Evolutionary conservation across 1,140 invertebrate species (phyloP).

Genomic region (Zaprionus camerounensis): DNA sequence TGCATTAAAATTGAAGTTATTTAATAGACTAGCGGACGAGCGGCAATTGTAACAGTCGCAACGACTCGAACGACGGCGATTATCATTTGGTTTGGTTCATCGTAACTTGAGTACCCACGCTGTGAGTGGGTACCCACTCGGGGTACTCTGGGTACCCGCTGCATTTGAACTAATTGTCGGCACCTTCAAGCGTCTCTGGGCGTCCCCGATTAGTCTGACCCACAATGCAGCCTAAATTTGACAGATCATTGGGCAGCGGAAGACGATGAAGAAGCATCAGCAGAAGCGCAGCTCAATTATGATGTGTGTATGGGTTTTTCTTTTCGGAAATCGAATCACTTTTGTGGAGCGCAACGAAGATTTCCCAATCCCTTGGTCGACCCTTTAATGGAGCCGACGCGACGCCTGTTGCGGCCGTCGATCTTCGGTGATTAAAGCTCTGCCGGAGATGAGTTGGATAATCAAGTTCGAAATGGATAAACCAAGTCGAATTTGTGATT

Average conservation of each 20-base stretch:
- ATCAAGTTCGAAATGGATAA: conserved; percentile 2
- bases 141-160: not conserved
- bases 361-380: conserved; percentile 24
- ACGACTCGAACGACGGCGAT: not conserved
- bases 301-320: conserved; percentile 12
- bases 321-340: conserved; percentile 8
- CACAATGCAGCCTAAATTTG: conserved; percentile 39
- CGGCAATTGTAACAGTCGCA: conserved; percentile 40
- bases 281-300: conserved; percentile 34
- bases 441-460: conserved; percentile 1
- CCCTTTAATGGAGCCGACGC: conserved; percentile 11
- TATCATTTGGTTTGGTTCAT: conserved; percentile 7
- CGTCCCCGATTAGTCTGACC: conserved; percentile 14
- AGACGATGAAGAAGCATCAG: not conserved
- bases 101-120: not conserved
- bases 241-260: conserved; percentile 30
- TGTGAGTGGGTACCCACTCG: conserved; percentile 1
- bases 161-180: conserved; percentile 24
- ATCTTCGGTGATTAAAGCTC: not conserved
- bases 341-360: conserved; percentile 18
- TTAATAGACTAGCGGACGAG: conserved; percentile 33
- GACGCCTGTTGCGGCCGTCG: not conserved
- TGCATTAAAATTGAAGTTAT: conserved; percentile 48
- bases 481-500: conserved; percentile 3
- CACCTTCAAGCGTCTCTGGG: conserved; percentile 19